phyloP scores from a whole-genome alignment of 2,888 invertebrate species.

The Megaustenia siamemsis region DNA sequence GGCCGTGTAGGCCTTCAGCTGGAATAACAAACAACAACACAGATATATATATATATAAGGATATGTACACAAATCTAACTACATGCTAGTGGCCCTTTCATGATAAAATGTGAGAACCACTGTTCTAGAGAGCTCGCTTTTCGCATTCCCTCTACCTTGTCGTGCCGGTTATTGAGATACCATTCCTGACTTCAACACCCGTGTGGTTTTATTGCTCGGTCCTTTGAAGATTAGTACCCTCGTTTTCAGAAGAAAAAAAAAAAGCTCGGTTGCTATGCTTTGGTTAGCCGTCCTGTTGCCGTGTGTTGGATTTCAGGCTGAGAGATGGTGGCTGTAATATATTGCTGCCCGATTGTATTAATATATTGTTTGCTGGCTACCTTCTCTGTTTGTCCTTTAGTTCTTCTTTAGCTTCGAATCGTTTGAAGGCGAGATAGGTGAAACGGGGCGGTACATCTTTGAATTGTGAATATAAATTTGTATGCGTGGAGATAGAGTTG shows the following conservation, averaged over 20 bases:
- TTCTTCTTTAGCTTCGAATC: too few species aligned
- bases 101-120: not conserved
- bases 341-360: not conserved
- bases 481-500: too few species aligned
- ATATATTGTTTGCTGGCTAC: too few species aligned
- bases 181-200: constrained; percentile 32
- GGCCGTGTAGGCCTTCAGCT: too few species aligned
- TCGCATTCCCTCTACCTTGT: constrained; percentile 28
- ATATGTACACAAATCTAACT: too few species aligned
- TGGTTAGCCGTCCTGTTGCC: constrained; percentile 21
- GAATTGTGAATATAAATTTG: too few species aligned
- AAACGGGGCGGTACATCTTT: too few species aligned
- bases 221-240: constrained; percentile 46
- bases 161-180: constrained; percentile 36
- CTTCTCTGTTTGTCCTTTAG: too few species aligned
- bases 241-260: constrained; percentile 2
- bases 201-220: constrained; percentile 23
- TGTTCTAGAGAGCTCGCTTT: not conserved
- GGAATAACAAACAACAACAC: too few species aligned
- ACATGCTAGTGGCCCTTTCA: too few species aligned
- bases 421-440: too few species aligned
- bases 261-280: constrained; percentile 35
- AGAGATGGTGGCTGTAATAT: not conserved
- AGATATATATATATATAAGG: too few species aligned
- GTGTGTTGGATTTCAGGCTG: constrained; percentile 6